Conservation (phyloP, 2,113 vertebrate genomes). For the Tachysurus fulvidraco region DNA sequence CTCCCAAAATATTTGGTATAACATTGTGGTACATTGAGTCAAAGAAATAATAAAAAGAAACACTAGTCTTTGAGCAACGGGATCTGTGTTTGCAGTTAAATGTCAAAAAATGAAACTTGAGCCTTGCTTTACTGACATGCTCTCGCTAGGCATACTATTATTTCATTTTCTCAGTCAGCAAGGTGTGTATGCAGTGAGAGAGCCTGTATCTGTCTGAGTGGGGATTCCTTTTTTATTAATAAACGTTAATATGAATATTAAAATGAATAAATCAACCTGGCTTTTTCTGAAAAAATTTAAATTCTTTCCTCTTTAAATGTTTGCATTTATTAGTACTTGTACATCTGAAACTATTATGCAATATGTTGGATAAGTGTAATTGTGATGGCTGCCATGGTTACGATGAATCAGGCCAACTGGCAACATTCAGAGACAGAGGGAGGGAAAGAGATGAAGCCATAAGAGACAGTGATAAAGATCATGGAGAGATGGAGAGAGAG, state of each 20-base stretch:
- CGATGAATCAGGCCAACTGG: conserved; percentile 38
- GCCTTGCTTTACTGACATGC: not conserved
- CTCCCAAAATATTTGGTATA: no score
- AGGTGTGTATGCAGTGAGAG: not conserved
- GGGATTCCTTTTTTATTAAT: not conserved
- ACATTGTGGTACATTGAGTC: not conserved
- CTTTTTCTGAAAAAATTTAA: not conserved
- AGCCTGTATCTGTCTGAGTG: not conserved
- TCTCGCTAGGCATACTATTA: not conserved
- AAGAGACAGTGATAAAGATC: not conserved
- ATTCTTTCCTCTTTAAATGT: not conserved
- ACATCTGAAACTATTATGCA: not conserved
- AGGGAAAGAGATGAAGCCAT: not conserved
- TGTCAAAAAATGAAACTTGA: not conserved
- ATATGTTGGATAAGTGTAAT: conserved; percentile 4
- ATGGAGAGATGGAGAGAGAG: not conserved
- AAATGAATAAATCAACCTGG: not conserved
- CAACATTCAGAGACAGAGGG: not conserved
- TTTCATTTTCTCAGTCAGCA: not conserved
- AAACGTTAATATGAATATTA: not conserved
- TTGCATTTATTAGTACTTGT: not conserved
- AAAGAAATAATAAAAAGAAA: not conserved
- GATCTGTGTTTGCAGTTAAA: not conserved
- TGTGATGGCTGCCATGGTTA: conserved; percentile 24
- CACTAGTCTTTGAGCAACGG: not conserved